Evolutionary conservation across 2,113 vertebrate genomes (phyloP), one percentile per base, ranked within the genome.

Genomic region (Trematocara marginatum): DNA sequence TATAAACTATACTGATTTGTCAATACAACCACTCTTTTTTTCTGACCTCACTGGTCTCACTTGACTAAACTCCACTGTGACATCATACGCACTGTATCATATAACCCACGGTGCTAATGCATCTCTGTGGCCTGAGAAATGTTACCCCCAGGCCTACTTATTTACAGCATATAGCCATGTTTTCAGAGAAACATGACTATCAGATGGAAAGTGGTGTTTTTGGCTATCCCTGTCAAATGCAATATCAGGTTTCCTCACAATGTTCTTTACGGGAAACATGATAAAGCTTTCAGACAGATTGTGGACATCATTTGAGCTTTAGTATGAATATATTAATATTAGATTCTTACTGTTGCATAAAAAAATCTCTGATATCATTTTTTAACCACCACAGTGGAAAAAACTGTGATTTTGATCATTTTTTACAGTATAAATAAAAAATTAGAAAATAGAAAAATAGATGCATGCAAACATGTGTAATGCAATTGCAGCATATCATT

Each of bases 231-330:
- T 29, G 53, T 71, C 34, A 76, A 87, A 57, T 54, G 74, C 26
- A 51, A 84, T 61, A 88, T 88, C 81, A 61, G 49, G 78, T 87
- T 86, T 81, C 69, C 23, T 35, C 13, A 38, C 26, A 51, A 20
- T 85, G 78, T 83, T 84, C 51, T 84, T 49, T 38, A 61, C 23
- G 3, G 69, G 49, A 87, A 93, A 94, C 90, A 92, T 12, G 86
- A 89, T 87, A 92, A 90, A 4, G 69, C 90, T 92, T 90, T 92
- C 86, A 94, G 85, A 85, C 76, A 42, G 54, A 80, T 51, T 76
- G 66, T 74, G 66, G 57, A 59, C 31, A 6, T 82, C 26, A 13
- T 81, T 66, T 42, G n/a, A 81, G 84, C 54, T 79, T 79, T 49
- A 79, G 66, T 76, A 82, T 61, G 13, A 86, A 86, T 84, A 35